A percentile compares a stretch with the other conserved stretches of the same genome.
Conservation (phyloP, 2,888 invertebrate species). For the Phorcus lineatus region DNA sequence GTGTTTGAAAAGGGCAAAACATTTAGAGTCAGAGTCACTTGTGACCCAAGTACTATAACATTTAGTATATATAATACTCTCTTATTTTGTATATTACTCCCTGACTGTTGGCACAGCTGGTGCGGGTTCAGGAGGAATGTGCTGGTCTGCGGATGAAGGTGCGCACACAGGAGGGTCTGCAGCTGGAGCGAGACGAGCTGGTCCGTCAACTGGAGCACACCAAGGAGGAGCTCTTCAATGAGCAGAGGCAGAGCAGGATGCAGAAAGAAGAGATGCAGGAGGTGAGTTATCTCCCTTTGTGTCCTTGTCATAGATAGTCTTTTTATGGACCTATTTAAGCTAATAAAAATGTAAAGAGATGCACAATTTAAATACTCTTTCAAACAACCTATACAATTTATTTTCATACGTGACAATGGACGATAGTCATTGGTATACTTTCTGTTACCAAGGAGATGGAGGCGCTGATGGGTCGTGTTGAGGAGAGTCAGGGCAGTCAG, state of each 20-base stretch:
- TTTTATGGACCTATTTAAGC: no score
- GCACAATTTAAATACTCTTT: no score
- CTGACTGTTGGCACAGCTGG: background rate
- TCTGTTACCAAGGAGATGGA: constrained; percentile 59
- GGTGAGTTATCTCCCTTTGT: constrained; percentile 45
- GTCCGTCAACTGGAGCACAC: constrained; percentile 65
- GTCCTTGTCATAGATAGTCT: no score
- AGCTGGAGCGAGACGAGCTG: constrained; percentile 69
- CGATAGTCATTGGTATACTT: background rate
- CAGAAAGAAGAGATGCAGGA: constrained; percentile 67
- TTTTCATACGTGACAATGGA: no score
- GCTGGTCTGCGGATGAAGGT: constrained; percentile 55
- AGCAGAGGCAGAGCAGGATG: constrained; percentile 64
- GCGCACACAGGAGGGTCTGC: constrained; percentile 55
- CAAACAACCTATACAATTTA: no score
- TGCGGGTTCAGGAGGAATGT: constrained; percentile 59
- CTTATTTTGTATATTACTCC: no score
- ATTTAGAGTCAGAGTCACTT: no score
- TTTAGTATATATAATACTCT: no score
- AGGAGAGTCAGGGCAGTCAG: constrained; percentile 58
- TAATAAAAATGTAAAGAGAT: no score
- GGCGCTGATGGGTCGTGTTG: constrained; percentile 52
- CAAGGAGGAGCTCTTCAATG: constrained; percentile 68
- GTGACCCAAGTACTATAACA: no score
- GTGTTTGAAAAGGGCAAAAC: no score